These are phyloP conservation scores for Dendrocincla fuliginosa DNA, from an alignment of 2,797 vertebrate species.

Conservation along the genomic window DNA sequence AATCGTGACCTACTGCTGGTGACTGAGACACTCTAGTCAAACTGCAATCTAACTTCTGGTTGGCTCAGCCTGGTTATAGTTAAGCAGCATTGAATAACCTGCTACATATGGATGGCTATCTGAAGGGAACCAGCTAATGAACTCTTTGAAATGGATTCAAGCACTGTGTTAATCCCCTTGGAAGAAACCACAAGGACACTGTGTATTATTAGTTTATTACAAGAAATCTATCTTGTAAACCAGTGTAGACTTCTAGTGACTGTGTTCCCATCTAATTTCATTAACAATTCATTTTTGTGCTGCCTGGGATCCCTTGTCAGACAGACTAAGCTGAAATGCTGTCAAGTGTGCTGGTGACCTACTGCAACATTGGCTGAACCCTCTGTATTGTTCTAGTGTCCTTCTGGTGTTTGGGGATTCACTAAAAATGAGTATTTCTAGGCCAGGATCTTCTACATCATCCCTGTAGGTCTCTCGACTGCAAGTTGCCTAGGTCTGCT, in stretches of 20 bases:
- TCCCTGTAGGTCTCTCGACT: neutral
- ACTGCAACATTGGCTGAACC: slow-evolving; percentile 15
- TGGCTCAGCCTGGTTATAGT: neutral
- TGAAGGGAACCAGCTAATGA: neutral
- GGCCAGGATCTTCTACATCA: neutral
- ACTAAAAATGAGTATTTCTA: neutral
- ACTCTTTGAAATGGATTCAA: neutral
- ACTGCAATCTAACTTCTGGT: neutral
- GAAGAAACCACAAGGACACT: neutral
- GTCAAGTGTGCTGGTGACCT: neutral
- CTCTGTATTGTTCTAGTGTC: neutral
- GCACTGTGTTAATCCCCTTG: neutral
- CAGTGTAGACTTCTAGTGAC: neutral
- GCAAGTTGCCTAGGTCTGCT: neutral
- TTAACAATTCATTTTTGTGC: slow-evolving; percentile 2
- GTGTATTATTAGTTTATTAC: neutral
- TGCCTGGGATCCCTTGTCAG: neutral
- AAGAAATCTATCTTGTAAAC: neutral
- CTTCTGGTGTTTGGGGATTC: neutral
- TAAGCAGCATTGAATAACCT: neutral
- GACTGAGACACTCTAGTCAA: neutral
- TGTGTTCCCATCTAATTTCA: neutral
- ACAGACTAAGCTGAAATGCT: neutral
- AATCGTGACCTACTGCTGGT: neutral
- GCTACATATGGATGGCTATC: neutral